Conservation (phyloP, 2,797 vertebrate genomes). For the Helostoma temminkii region DNA sequence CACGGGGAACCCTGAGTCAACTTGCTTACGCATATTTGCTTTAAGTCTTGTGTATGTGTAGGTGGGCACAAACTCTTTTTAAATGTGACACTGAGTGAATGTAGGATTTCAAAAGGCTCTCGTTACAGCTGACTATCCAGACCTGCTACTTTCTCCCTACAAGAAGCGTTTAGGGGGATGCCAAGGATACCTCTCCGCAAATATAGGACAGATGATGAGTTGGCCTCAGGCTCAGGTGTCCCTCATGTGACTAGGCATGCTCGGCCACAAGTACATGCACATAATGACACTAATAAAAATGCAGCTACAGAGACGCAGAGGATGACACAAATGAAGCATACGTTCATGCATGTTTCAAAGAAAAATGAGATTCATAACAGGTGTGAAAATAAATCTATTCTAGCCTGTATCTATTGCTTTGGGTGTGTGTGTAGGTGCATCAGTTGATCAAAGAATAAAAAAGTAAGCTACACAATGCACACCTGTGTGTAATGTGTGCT, state of each 20-base stretch:
- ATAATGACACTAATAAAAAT: slow-evolving; percentile 14
- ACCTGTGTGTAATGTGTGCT: background rate
- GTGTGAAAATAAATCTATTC: background rate
- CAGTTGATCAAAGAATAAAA: background rate
- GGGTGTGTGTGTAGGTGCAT: background rate
- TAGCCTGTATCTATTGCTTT: background rate
- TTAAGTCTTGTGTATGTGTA: slow-evolving; percentile 35
- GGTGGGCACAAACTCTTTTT: slow-evolving; percentile 7
- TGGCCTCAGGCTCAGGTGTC: slow-evolving; percentile 74
- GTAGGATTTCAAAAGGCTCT: slow-evolving; percentile 62
- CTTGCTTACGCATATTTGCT: slow-evolving; percentile 73
- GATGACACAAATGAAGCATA: background rate
- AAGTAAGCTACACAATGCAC: background rate
- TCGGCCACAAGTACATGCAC: slow-evolving; percentile 27
- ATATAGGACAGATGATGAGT: slow-evolving; percentile 82
- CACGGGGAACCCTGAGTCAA: slow-evolving; percentile 46
- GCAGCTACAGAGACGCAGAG: background rate
- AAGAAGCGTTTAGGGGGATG: slow-evolving; percentile 60
- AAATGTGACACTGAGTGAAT: slow-evolving; percentile 25
- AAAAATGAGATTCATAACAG: background rate
- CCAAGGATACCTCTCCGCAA: slow-evolving; percentile 75
- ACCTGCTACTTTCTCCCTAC: slow-evolving; percentile 67
- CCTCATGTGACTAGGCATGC: slow-evolving; percentile 67
- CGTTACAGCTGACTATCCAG: slow-evolving; percentile 73
- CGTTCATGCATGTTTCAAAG: background rate